Evolutionary conservation across 2,797 vertebrate genomes (phyloP), one percentile per base, ranked within the genome.

Genomic region (Cirrhinus mrigala): DNA sequence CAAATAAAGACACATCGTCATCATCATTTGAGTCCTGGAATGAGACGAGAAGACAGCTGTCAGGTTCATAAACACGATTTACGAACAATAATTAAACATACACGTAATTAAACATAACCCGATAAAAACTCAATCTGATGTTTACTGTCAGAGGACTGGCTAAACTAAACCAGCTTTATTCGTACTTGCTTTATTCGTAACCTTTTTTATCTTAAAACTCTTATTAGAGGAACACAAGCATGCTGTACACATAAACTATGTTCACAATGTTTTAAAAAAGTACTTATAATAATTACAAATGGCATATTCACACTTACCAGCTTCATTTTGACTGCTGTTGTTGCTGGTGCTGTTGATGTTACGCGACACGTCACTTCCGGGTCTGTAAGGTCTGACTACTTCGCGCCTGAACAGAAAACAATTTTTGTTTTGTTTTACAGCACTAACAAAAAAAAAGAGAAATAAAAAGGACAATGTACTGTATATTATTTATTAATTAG

Each of bases 1-100:
- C 98, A 81, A 99, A 99, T 71, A 99, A 94, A 80, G 98, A 97
- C 87, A 99, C 97, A 69, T 84, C 82, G 1, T 99, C 97, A 89
- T 98, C 97, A 52, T 99, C 97, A 48, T 97, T 96, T 87, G 94
- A 93, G 86, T 97, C 97, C 98, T 99, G 88, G 56, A 86, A 62
- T 15, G 12, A 74, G 5, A 58, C 2, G 10, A 60, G 8, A 70
- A 0, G 24, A 46, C 52, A 46, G 16, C 12, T 27, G 1, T 60
- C 56, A n/a, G 7, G 4, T 16, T 62, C 6, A 62, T 3, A 56
- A 66, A 24, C 18, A 15, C 16, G 3, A 33, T 3, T 79, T 6
- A 79, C 24, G 1, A 58, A 4, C 0, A 27, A 20, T 27, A 3
- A 69, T 50, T 2, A 44, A 77, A 68, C 16, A 64, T 64, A 9